Base-by-base conservation (phyloP, 2,888 invertebrate species). In the Ennomos quercinarius region DNA sequence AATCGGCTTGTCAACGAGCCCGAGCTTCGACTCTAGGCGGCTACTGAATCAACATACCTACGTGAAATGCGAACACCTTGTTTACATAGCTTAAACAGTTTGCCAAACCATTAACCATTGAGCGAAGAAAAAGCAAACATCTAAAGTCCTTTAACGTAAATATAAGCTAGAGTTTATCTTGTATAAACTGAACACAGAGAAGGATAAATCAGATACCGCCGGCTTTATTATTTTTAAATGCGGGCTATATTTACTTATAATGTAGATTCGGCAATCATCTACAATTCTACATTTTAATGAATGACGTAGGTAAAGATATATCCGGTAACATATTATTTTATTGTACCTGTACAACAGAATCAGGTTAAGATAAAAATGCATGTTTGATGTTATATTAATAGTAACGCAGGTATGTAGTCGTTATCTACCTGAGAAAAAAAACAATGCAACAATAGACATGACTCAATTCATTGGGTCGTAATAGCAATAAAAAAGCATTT, bases 1-100 rank as follows among this genome's bases (percentile, higher is more conserved):
- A 86, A 82, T 87, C 81, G 74, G 71, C 79, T 78, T 88, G 88
- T 87, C 88, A 87, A 82, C 87, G 78, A 78, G 75, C 47, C 42
- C 13, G 39, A 9, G 44, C 43, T 47, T 70, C 77, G 73, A 72
- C 78, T 81, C 74, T 71, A 77, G 74, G 71, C 70, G 68, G 75
- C 74, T 79, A 77, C 76, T 78, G 78, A 81, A 81, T 76, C 77
- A 78, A 83, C 77, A 80, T 68, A n/a, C n/a, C n/a, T n/a, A 77
- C 76, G 72, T 78, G 80, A 80, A 86, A 84, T 80, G 71, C 72
- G 74, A 75, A 76, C n/a, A n/a, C 78, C 71, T 63, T 81, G 79
- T 85, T 85, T 82, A 81, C 80, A 77, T 77, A 78, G 74, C 78
- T 77, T 75, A 71, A 80, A 74, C 76, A 74, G 78, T 83, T 85